A percentile compares a stretch with the other conserved stretches of the same genome.
Evolutionary conservation across 1,140 invertebrate species (phyloP).

Genomic region (Lysiphlebus fabarum): DNA sequence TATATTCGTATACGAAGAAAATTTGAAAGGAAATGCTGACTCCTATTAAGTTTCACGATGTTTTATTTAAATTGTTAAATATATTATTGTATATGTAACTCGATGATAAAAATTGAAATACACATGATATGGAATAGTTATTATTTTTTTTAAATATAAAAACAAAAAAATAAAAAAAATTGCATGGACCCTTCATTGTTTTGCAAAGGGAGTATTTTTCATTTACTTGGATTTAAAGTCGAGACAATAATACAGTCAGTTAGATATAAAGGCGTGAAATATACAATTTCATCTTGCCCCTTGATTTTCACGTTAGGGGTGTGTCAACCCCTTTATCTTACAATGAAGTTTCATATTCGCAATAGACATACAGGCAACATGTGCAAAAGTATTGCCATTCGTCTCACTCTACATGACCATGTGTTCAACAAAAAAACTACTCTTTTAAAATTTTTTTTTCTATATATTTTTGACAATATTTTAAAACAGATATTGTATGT

Average conservation of each 20-base stretch:
- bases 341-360: conserved; percentile 38
- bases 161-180: conserved; percentile 22
- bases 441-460: conserved; percentile 27
- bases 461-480: conserved; percentile 51
- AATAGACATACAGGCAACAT: conserved; percentile 50
- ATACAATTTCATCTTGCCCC: conserved; percentile 2
- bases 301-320: neutral
- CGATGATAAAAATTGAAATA: neutral
- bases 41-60: too few relatives aligned
- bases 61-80: too few relatives aligned
- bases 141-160: neutral
- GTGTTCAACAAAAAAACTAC: neutral
- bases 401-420: conserved; percentile 20
- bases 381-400: conserved; percentile 34
- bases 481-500: conserved; percentile 50
- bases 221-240: conserved; percentile 55
- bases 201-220: conserved; percentile 29
- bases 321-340: conserved; percentile 28
- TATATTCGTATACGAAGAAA: too few relatives aligned
- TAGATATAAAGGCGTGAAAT: conserved; percentile 11
- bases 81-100: too few relatives aligned
- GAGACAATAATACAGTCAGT: conserved; percentile 11
- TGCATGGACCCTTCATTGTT: conserved; percentile 27
- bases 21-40: too few relatives aligned
- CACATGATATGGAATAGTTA: neutral